These are phyloP conservation scores for Tipula confusa DNA, from an alignment of 2,888 invertebrate genomes.

Conservation along the genomic window DNA sequence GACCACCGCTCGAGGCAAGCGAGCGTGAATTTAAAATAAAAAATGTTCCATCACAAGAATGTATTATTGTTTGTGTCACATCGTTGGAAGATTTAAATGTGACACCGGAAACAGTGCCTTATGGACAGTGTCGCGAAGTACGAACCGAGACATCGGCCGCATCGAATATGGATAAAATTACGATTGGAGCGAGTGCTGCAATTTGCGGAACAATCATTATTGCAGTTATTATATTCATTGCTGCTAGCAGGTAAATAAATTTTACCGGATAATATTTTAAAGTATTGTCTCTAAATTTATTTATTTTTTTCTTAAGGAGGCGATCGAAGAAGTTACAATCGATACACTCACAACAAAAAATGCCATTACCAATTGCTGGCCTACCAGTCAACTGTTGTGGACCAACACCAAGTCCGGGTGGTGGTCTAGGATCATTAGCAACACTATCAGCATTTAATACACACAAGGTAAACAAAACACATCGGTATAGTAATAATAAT, in stretches of 20 bases:
- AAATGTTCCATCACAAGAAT: constrained; percentile 89
- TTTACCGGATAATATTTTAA: background rate
- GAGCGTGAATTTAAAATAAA: constrained; percentile 90
- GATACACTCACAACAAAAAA: constrained; percentile 64
- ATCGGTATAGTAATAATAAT: background rate
- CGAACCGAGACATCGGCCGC: constrained; percentile 77
- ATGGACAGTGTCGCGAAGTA: constrained; percentile 82
- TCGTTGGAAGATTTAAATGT: constrained; percentile 83
- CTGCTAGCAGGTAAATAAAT: constrained; percentile 60
- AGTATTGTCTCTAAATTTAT: background rate
- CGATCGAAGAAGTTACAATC: constrained; percentile 73
- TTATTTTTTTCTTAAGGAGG: constrained; percentile 49
- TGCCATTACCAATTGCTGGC: constrained; percentile 65
- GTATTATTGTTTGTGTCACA: constrained; percentile 89
- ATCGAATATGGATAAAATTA: constrained; percentile 91
- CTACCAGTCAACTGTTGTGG: constrained; percentile 77
- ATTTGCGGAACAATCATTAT: constrained; percentile 89
- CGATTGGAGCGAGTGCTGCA: constrained; percentile 88
- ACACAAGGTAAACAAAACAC: constrained; percentile 59
- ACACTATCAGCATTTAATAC: constrained; percentile 79
- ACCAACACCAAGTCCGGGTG: constrained; percentile 72
- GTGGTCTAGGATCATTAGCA: constrained; percentile 73
- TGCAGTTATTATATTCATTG: constrained; percentile 84
- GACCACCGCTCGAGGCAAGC: constrained; percentile 82
- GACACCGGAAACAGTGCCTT: constrained; percentile 81